phyloP scores from a whole-genome alignment of 2,113 vertebrate genomes.

The Pterocles gutturalis region DNA sequence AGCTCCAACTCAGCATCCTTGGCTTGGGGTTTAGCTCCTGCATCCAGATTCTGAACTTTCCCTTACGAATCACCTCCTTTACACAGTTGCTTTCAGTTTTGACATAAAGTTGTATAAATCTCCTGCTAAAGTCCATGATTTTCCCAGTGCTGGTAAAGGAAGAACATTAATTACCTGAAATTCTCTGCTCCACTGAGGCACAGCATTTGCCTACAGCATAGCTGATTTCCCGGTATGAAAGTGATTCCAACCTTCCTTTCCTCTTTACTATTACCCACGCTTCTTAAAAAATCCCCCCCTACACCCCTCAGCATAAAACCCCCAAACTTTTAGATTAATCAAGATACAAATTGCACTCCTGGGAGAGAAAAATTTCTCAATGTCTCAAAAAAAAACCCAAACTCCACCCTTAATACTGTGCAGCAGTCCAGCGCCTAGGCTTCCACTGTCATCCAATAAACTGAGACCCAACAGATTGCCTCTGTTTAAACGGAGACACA shows the following conservation, averaged over 20 bases:
- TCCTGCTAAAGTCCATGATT: neutral
- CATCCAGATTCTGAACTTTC: neutral
- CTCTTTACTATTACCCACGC: neutral
- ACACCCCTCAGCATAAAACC: neutral
- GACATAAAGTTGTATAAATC: constrained; percentile 29
- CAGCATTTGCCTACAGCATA: constrained; percentile 45
- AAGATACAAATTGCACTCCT: neutral
- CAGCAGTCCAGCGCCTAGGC: neutral
- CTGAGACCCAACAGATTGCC: neutral
- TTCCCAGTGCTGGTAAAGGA: constrained; percentile 37
- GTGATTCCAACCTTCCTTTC: neutral
- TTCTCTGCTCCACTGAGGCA: constrained; percentile 55
- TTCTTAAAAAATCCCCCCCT: neutral
- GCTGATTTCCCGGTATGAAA: constrained; percentile 10
- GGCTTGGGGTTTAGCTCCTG: neutral
- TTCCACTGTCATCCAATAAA: neutral
- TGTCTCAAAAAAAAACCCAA: neutral
- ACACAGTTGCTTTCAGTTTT: neutral
- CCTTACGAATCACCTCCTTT: neutral
- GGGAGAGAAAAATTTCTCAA: neutral
- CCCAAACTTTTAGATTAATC: constrained; percentile 30
- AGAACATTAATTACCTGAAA: constrained; percentile 68
- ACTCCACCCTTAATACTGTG: neutral
- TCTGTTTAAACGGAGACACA: neutral
- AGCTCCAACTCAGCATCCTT: neutral